Conservation (phyloP, 2,113 vertebrate genomes). For the Regulus satrapa region DNA sequence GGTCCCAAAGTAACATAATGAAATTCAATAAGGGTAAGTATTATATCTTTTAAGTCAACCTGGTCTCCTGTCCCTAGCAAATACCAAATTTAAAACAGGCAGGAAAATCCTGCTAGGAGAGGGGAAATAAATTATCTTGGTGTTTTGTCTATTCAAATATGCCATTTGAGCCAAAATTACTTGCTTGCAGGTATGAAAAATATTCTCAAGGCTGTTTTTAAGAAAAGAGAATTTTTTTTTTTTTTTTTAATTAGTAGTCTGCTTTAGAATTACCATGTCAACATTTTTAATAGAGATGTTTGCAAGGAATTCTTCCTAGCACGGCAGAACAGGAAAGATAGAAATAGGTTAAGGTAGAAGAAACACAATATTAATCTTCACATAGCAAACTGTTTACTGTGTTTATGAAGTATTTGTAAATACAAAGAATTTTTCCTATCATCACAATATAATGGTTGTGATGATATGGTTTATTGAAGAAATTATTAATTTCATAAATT, state of each 20-base stretch:
- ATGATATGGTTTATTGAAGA: background rate
- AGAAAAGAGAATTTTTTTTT: fast-evolving
- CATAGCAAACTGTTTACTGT: fast-evolving
- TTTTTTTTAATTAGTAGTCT: background rate
- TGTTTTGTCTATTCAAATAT: background rate
- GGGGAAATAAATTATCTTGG: background rate
- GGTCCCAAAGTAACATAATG: background rate
- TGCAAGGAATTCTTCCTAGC: background rate
- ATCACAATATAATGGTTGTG: background rate
- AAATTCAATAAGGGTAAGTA: background rate
- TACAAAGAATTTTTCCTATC: background rate
- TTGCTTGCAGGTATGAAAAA: background rate
- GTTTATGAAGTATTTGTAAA: background rate
- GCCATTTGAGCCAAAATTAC: background rate
- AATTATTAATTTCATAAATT: background rate
- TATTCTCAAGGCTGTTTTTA: background rate
- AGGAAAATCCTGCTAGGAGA: background rate
- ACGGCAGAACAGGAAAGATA: background rate
- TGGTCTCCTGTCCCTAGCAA: background rate
- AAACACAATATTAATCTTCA: background rate
- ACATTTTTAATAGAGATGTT: background rate
- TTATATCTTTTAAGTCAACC: background rate
- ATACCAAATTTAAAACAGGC: background rate
- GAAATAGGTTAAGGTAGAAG: background rate
- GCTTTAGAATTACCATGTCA: background rate